These are phyloP conservation scores for Sinopyrophorus schimmeli DNA, from an alignment of 2,888 invertebrate species.

Conservation along the genomic window DNA sequence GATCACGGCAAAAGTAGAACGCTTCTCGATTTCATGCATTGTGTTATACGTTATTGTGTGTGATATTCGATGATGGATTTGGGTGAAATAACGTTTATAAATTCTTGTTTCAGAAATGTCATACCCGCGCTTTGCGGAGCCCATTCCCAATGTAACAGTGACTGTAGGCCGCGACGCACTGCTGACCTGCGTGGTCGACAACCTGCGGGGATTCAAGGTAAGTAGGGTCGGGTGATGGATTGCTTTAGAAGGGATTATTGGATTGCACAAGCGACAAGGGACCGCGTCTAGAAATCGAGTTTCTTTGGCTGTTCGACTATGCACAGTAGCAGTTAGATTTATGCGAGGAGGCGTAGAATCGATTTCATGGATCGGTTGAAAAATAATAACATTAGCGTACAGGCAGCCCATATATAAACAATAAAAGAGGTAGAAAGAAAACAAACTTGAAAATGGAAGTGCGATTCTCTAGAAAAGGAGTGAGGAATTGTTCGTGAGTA, in stretches of 20 bases:
- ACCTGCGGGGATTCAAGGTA: constrained; percentile 85
- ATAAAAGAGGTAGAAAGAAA: constrained; percentile 47
- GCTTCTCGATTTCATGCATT: constrained; percentile 17
- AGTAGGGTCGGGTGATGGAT: constrained; percentile 43
- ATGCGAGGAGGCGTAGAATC: constrained; percentile 39
- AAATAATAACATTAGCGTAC: constrained; percentile 53
- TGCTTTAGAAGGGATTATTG: constrained; percentile 50
- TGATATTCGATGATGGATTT: constrained; percentile 22
- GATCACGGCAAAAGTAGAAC: constrained; percentile 8
- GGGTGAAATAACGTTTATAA: constrained; percentile 28
- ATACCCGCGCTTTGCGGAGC: constrained; percentile 83
- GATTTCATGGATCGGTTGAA: constrained; percentile 46
- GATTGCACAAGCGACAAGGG: constrained; percentile 48
- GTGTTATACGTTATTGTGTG: constrained; percentile 16
- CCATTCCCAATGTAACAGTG: constrained; percentile 88
- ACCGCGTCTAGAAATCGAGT: constrained; percentile 47
- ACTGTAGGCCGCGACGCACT: constrained; percentile 85
- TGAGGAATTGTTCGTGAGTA: constrained; percentile 53
- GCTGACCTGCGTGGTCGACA: constrained; percentile 87
- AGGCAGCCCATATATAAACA: constrained; percentile 49
- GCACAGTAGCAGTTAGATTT: constrained; percentile 37
- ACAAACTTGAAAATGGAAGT: constrained; percentile 49
- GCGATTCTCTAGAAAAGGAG: constrained; percentile 49
- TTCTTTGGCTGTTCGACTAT: constrained; percentile 44
- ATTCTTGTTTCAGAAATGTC: constrained; percentile 50